phyloP scores from a whole-genome alignment of 2,888 invertebrate species.

The Hydrotaea cyrtoneurina region DNA sequence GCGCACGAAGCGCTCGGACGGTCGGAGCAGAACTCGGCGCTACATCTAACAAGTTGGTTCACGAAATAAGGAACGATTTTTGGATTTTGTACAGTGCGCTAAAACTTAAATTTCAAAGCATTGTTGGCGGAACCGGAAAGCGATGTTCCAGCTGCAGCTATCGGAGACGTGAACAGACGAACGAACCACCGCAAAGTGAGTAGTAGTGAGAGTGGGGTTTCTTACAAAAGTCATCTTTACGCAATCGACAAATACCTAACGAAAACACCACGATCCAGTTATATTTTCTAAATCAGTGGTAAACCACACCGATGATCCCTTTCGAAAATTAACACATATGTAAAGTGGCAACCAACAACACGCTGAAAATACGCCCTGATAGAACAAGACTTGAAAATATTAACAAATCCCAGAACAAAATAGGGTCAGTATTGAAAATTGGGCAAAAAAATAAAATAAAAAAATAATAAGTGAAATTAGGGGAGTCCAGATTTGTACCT shows the following conservation, averaged over 20 bases:
- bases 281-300: too few relatives aligned
- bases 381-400: too few relatives aligned
- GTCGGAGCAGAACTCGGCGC: background rate
- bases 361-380: too few relatives aligned
- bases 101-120: background rate
- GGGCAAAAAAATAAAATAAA: too few relatives aligned
- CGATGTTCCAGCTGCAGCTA: background rate
- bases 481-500: too few relatives aligned
- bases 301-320: too few relatives aligned
- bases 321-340: too few relatives aligned
- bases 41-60: background rate
- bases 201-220: background rate
- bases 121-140: background rate
- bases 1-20: conserved; percentile 49
- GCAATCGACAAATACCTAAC: background rate
- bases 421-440: too few relatives aligned
- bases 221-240: background rate
- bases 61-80: background rate
- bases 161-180: background rate
- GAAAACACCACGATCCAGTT: too few relatives aligned
- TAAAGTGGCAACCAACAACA: too few relatives aligned
- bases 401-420: too few relatives aligned
- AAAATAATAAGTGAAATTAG: too few relatives aligned
- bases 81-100: background rate
- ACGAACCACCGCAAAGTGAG: background rate